Evolutionary conservation across 2,797 vertebrate species (phyloP), one percentile per base, ranked within the genome.

Genomic region (Halcyon smyrnensis): DNA sequence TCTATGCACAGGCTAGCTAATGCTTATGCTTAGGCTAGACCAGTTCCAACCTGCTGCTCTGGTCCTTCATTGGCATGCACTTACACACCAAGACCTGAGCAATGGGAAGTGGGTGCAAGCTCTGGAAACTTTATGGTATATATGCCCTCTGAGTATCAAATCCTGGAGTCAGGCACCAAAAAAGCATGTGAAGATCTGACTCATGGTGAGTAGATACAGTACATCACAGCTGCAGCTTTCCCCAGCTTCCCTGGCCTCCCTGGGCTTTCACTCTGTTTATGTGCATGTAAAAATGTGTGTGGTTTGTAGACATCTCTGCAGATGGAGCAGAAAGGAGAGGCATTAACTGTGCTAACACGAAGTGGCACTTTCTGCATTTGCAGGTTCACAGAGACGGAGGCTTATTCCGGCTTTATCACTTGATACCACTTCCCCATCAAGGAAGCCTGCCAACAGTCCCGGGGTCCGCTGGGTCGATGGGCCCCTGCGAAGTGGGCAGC

Each of bases 321-420:
- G 60, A 15, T 11, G 39, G 54, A 71, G 28, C 43, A 75, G 53
- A 18, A 87, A 68, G 64, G 28, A 70, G 30, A 70, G n/a, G 41
- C 50, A 37, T 2, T 45, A 48, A 37, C 32, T 34, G 34, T 62
- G 43, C 53, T 93, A 48, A 88, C 7, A 11, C 17, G 27, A 59
- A 51, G 8, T 20, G 64, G 50, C 54, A 11, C 53, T 79, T 90
- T 59, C 60, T 90, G 36, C 16, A 10, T 51, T 86, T 54, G 32
- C 91, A 99, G 99, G 98, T 90, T 97, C 98, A 45, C 98, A 98
- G 97, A 98, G 98, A 81, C 98, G 98, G 89, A 98, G 98, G 60
- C 98, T 99, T 46, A 99, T 99, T 90, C 99, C 99, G 8, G 98
- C 99, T 24, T 95, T 98, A 89, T 98, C 99, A 28, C 98, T 99